Evolutionary conservation across 1,140 invertebrate genomes (phyloP).

Genomic region (Neodiprion lecontei): DNA sequence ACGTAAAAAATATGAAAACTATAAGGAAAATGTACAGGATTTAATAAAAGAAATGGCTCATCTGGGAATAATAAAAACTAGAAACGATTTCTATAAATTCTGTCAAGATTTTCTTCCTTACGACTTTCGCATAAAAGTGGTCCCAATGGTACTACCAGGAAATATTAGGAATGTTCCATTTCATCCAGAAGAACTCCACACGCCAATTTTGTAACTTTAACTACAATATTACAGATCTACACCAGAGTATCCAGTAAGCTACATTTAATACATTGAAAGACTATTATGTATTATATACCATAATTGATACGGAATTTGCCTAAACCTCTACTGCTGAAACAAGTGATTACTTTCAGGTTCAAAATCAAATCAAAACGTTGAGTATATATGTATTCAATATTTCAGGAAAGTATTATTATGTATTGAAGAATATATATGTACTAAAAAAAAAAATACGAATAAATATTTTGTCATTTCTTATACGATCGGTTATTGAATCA

Average conservation of each 20-base stretch:
- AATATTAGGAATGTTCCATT: conserved; percentile 45
- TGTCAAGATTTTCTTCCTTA: conserved; percentile 47
- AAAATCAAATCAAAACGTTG: too few species aligned
- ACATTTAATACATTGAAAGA: too few species aligned
- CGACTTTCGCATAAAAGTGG: conserved; percentile 43
- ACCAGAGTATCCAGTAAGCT: too few species aligned
- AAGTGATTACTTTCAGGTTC: too few species aligned
- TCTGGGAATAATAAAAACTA: conserved; percentile 37
- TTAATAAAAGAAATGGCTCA: conserved; percentile 46
- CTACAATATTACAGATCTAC: neutral
- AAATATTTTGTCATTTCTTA: neutral
- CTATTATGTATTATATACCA: too few species aligned
- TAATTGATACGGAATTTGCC: too few species aligned
- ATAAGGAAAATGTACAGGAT: conserved; percentile 30
- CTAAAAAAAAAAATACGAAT: neutral
- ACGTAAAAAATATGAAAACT: conserved; percentile 38
- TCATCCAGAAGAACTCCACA: conserved; percentile 28
- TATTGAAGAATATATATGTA: neutral
- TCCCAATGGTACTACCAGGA: conserved; percentile 46
- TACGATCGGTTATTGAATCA: neutral
- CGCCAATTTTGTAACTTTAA: conserved; percentile 29
- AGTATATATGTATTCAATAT: too few species aligned
- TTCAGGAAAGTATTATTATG: neutral
- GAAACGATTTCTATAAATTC: conserved; percentile 48
- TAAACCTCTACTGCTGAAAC: too few species aligned